phyloP scores from a whole-genome alignment of 2,888 invertebrate species.

The Alloscopus bannaensis region DNA sequence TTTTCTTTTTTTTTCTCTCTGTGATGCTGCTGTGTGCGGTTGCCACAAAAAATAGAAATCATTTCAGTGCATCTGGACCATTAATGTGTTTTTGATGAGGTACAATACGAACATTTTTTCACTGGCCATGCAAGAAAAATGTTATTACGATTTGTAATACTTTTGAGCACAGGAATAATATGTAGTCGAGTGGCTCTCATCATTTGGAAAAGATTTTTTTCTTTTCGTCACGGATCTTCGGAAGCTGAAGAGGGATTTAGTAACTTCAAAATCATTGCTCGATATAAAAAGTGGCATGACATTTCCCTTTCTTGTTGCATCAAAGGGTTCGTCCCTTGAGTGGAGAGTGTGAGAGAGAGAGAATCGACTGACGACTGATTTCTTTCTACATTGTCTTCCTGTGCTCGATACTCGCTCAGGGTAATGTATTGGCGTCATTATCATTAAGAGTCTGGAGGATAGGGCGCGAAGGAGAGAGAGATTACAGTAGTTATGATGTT shows the following conservation, averaged over 20 bases:
- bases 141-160: slow-evolving; percentile 21
- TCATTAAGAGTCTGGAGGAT: slow-evolving; percentile 48
- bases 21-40: neutral
- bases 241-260: slow-evolving; percentile 41
- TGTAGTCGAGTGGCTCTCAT: slow-evolving; percentile 43
- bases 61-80: slow-evolving; percentile 60
- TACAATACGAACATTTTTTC: slow-evolving; percentile 70
- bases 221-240: slow-evolving; percentile 64
- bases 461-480: no score
- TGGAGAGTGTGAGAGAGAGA: slow-evolving; percentile 6
- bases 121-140: slow-evolving; percentile 49
- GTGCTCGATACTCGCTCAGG: slow-evolving; percentile 1
- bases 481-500: slow-evolving; percentile 18
- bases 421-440: slow-evolving; percentile 38
- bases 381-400: slow-evolving; percentile 10
- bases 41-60: slow-evolving; percentile 18
- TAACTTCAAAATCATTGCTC: neutral
- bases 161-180: neutral
- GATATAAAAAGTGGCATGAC: slow-evolving; percentile 19
- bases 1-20: slow-evolving; percentile 2
- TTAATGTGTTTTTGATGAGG: slow-evolving; percentile 74
- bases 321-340: slow-evolving; percentile 26
- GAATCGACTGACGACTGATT: slow-evolving; percentile 3
- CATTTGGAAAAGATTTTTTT: slow-evolving; percentile 24
- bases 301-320: slow-evolving; percentile 15